Percentiles rank a stretch among this genome's conserved stretches.
These are phyloP conservation scores for Sebastes matsubarae DNA, from an alignment of 2,797 vertebrate species.

Conservation along the genomic window DNA sequence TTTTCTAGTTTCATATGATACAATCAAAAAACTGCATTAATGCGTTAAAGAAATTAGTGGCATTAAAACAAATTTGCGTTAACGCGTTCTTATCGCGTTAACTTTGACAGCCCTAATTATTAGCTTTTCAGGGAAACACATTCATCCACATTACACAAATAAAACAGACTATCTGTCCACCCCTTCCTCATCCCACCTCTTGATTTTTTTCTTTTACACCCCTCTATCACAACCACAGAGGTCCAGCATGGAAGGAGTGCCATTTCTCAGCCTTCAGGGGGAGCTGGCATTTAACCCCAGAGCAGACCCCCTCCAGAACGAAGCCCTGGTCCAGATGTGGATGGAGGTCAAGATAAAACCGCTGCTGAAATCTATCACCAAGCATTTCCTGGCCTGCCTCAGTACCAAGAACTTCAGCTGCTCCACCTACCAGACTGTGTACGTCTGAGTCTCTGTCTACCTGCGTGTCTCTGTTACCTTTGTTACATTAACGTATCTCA, in stretches of 20 bases:
- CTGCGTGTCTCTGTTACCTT: background rate
- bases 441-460: background rate
- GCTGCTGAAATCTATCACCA: slow-evolving; percentile 76
- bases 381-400: slow-evolving; percentile 79
- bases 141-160: background rate
- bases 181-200: background rate
- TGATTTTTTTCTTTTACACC: background rate
- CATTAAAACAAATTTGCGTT: no score
- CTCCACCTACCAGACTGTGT: slow-evolving; percentile 81
- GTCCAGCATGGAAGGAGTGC: slow-evolving; percentile 55
- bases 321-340: slow-evolving; percentile 79
- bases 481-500: background rate
- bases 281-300: slow-evolving; percentile 30
- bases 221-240: slow-evolving; percentile 28
- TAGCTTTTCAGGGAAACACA: background rate
- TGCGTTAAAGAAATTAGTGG: no score
- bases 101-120: background rate
- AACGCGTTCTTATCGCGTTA: no score
- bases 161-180: accelerated
- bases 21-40: no score
- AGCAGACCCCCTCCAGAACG: slow-evolving; percentile 67
- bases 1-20: no score
- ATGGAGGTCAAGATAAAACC: slow-evolving; percentile 78
- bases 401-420: slow-evolving; percentile 84
- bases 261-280: slow-evolving; percentile 65